Evolutionary conservation across 2,113 vertebrate genomes (phyloP).

Genomic region (Drymodes brunneopygia): DNA sequence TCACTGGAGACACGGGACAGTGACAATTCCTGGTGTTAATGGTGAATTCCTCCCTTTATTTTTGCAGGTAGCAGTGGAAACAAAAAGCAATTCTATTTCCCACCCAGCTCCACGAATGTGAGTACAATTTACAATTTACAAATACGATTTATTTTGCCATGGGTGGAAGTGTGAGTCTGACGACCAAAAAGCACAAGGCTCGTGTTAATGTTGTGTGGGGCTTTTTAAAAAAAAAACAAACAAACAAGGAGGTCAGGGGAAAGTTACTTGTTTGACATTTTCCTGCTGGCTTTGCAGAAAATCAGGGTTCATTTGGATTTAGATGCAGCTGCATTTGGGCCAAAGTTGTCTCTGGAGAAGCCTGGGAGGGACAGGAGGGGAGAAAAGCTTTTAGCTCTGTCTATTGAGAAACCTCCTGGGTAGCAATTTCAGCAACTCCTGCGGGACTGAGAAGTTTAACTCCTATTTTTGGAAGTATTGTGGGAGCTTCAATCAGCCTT

Average conservation of each 20-base stretch:
- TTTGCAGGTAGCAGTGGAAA: slow-evolving; percentile 22
- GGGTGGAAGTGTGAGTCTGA: neutral
- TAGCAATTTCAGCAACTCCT: slow-evolving; percentile 28
- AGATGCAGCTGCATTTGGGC: neutral
- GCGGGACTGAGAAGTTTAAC: neutral
- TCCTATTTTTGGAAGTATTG: slow-evolving; percentile 26
- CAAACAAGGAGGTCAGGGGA: neutral
- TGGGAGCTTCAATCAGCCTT: slow-evolving; percentile 6
- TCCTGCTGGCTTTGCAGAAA: neutral
- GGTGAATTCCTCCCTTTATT: slow-evolving; percentile 2
- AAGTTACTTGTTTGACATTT: neutral
- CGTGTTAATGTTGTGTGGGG: neutral
- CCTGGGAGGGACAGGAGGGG: neutral
- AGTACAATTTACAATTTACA: no score
- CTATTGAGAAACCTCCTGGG: slow-evolving; percentile 2
- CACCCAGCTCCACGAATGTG: neutral
- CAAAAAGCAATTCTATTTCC: neutral
- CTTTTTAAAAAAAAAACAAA: neutral
- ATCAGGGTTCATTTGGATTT: neutral
- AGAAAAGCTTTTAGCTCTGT: slow-evolving; percentile 26
- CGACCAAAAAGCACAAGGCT: neutral
- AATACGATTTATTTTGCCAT: neutral
- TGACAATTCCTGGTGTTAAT: neutral
- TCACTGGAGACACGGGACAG: neutral
- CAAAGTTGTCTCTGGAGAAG: neutral